phyloP scores from a whole-genome alignment of 2,797 vertebrate genomes.

The Cryptoblepharus egeriae region DNA sequence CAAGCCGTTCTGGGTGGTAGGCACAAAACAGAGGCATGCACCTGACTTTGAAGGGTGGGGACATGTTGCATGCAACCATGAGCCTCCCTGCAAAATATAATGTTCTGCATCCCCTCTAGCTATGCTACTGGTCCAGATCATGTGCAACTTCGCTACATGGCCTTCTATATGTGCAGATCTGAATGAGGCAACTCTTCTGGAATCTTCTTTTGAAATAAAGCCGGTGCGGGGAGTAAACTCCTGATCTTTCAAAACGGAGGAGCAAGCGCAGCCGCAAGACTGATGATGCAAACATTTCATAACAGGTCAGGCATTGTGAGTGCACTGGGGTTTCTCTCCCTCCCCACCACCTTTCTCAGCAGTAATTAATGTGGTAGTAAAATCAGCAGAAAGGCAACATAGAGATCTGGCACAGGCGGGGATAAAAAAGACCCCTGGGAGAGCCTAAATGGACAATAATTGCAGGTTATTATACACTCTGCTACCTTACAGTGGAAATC shows the following conservation, averaged over 20 bases:
- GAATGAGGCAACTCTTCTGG: neutral
- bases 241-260: neutral
- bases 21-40: too few species aligned
- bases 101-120: too few species aligned
- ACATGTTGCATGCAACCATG: too few species aligned
- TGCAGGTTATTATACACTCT: slow-evolving; percentile 80
- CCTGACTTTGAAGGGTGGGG: too few species aligned
- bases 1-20: too few species aligned
- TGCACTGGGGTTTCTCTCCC: neutral
- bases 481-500: slow-evolving; percentile 74
- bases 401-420: slow-evolving; percentile 46
- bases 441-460: slow-evolving; percentile 82
- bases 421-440: slow-evolving; percentile 78
- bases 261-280: neutral
- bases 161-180: neutral
- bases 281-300: slow-evolving; percentile 1
- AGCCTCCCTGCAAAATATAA: too few species aligned
- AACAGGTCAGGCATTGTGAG: slow-evolving; percentile 56
- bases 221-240: neutral
- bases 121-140: too few species aligned
- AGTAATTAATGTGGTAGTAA: slow-evolving; percentile 73
- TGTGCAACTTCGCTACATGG: neutral
- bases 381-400: slow-evolving; percentile 72
- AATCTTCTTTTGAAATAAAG: neutral
- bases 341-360: slow-evolving; percentile 44